Conservation (phyloP, 2,888 invertebrate genomes). For the Ornithoptera priamus region DNA sequence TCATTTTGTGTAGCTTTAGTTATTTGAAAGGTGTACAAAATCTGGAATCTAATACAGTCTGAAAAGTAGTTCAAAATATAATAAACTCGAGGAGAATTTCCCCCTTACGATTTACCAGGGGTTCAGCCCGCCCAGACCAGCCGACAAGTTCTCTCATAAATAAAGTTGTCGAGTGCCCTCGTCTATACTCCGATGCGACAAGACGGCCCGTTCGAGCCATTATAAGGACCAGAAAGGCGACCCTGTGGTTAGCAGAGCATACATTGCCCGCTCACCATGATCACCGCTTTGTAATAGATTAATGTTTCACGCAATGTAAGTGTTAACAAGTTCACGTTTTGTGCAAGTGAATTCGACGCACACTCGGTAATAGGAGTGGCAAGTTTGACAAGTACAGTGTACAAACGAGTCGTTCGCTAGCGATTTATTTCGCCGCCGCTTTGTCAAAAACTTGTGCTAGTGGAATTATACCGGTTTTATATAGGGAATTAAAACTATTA, state of each 20-base stretch:
- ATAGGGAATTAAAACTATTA: background rate
- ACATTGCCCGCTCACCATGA: constrained; percentile 8
- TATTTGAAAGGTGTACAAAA: background rate
- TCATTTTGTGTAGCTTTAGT: background rate
- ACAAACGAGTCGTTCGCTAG: constrained; percentile 41
- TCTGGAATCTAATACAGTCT: constrained; percentile 15
- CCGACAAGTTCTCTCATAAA: constrained; percentile 61
- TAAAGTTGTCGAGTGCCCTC: constrained; percentile 59
- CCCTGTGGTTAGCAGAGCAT: background rate
- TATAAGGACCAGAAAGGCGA: constrained; percentile 13
- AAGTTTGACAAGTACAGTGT: constrained; percentile 42
- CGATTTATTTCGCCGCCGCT: constrained; percentile 42
- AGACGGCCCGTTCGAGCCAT: constrained; percentile 40
- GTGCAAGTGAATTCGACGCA: constrained; percentile 4
- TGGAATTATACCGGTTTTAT: constrained; percentile 17
- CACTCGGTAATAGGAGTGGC: constrained; percentile 32
- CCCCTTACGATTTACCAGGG: constrained; percentile 32
- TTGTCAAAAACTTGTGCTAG: constrained; percentile 29
- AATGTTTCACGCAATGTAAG: constrained; percentile 23
- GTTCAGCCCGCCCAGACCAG: constrained; percentile 35
- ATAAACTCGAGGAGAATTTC: constrained; percentile 33
- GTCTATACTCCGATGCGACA: constrained; percentile 48
- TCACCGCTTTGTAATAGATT: background rate
- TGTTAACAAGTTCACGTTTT: background rate
- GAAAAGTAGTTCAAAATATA: constrained; percentile 30